phyloP scores from a whole-genome alignment of 1,140 invertebrate genomes.

The Archivesica marissinica region DNA sequence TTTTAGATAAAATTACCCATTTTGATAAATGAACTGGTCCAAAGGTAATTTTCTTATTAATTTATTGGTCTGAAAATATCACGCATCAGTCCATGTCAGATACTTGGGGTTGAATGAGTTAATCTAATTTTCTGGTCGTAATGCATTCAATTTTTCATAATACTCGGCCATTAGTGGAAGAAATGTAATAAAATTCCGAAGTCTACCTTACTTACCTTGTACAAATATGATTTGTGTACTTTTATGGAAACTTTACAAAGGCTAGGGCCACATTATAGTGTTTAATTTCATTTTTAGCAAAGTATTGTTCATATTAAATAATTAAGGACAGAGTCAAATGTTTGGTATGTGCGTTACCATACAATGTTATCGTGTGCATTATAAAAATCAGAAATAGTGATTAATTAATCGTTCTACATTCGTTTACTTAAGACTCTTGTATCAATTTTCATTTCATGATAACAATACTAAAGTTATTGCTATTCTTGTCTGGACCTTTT shows the following conservation, averaged over 20 bases:
- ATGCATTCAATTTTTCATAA: neutral
- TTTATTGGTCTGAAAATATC: too few relatives aligned
- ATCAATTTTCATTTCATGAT: slow-evolving; percentile 48
- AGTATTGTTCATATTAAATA: slow-evolving; percentile 51
- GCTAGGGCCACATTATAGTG: neutral
- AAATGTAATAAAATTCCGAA: slow-evolving; percentile 9
- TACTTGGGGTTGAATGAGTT: too few relatives aligned
- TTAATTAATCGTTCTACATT: slow-evolving; percentile 36
- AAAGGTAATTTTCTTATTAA: too few relatives aligned
- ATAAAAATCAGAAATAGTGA: slow-evolving; percentile 35
- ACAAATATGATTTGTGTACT: neutral
- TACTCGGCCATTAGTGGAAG: slow-evolving; percentile 2
- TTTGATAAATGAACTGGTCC: too few relatives aligned
- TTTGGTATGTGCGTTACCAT: neutral
- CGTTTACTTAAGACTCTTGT: neutral
- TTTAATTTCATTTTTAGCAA: slow-evolving; percentile 46
- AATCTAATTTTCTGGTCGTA: slow-evolving; percentile 19
- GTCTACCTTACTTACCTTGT: slow-evolving; percentile 25
- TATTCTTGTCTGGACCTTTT: neutral
- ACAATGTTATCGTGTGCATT: slow-evolving; percentile 41
- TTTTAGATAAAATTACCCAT: too few relatives aligned
- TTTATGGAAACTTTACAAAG: neutral
- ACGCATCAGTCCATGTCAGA: too few relatives aligned
- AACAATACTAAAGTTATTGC: slow-evolving; percentile 11
- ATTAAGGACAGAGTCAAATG: neutral